Evolutionary conservation across 2,888 invertebrate genomes (phyloP).

Genomic region (Pantelozetes paolii): DNA sequence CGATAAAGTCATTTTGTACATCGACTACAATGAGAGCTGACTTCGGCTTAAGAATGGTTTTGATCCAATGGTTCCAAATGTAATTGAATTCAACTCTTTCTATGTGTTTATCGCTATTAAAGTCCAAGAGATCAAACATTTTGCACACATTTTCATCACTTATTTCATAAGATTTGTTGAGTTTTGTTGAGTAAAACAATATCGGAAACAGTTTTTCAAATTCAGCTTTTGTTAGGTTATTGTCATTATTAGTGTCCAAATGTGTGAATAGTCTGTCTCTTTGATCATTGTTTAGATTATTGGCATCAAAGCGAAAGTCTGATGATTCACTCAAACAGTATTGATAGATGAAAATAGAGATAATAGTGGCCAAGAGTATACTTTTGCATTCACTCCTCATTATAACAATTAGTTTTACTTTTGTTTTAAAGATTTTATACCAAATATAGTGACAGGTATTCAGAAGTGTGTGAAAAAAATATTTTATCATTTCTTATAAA

Average conservation of each 20-base stretch:
- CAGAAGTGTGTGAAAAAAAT: too few species aligned
- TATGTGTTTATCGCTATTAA: not conserved
- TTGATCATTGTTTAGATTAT: not conserved
- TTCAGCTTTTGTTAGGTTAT: not conserved
- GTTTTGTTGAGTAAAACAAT: conserved; percentile 27
- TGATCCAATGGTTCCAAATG: conserved; percentile 84
- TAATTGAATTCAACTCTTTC: conserved; percentile 64
- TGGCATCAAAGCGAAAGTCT: not conserved
- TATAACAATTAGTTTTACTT: too few species aligned
- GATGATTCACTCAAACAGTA: not conserved
- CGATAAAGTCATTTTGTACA: conserved; percentile 96
- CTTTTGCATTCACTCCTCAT: too few species aligned
- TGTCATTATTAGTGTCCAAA: not conserved
- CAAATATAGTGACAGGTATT: too few species aligned
- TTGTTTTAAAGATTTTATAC: too few species aligned
- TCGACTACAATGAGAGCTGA: conserved; percentile 88
- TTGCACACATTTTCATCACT: not conserved
- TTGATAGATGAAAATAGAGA: too few species aligned
- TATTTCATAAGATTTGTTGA: not conserved
- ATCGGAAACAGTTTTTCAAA: not conserved
- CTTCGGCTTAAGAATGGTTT: conserved; percentile 75
- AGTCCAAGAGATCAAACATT: not conserved
- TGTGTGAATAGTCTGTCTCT: not conserved
- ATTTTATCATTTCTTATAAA: too few species aligned
- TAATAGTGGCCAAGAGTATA: too few species aligned